These are phyloP conservation scores for Thalassarche chlororhynchos DNA, from an alignment of 2,113 vertebrate species.

Conservation along the genomic window DNA sequence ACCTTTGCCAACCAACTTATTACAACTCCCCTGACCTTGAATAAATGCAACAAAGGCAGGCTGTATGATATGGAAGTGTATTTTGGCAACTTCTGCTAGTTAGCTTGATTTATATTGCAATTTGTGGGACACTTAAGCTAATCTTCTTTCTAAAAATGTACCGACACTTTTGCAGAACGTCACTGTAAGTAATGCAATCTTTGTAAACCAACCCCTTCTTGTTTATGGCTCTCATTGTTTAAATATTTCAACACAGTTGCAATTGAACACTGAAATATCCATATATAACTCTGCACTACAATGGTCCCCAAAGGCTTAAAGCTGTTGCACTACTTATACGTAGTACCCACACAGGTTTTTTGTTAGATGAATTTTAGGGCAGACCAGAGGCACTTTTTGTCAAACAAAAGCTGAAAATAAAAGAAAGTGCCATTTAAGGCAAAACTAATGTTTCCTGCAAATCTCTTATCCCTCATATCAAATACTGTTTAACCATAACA, in stretches of 20 bases:
- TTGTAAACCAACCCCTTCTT: neutral
- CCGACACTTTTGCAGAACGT: neutral
- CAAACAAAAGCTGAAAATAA: neutral
- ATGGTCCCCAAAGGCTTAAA: neutral
- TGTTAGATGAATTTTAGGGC: neutral
- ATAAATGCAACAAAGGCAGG: neutral
- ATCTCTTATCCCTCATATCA: neutral
- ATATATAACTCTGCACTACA: neutral
- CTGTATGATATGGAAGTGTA: neutral
- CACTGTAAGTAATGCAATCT: neutral
- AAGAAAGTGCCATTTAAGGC: neutral
- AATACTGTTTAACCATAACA: neutral
- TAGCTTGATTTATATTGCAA: conserved; percentile 22
- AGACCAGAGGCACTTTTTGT: neutral
- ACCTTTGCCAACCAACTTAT: neutral
- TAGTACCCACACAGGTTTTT: neutral
- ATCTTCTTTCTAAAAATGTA: conserved; percentile 14
- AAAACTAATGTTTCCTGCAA: neutral
- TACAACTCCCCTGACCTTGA: neutral
- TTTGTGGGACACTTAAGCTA: neutral
- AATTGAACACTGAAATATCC: neutral
- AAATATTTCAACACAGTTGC: conserved; percentile 14
- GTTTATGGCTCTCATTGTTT: neutral
- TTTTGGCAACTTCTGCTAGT: neutral
- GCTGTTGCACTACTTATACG: neutral